These are phyloP conservation scores for Microcebus griseorufus DNA, from an alignment of 2,113 vertebrate genomes.

Conservation along the genomic window DNA sequence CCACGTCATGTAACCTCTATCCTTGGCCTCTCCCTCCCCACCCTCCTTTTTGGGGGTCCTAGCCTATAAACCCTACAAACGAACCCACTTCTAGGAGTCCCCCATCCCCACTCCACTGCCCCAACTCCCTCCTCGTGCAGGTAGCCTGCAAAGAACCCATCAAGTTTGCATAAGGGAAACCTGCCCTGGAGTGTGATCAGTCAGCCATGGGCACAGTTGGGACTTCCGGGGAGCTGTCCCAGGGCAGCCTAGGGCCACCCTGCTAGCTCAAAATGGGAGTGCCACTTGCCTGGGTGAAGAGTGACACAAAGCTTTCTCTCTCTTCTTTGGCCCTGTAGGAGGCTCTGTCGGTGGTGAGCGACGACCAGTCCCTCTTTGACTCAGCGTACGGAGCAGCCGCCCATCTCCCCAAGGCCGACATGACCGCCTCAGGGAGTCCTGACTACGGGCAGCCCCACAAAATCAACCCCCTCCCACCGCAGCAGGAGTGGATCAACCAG, in stretches of 20 bases:
- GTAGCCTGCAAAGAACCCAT: not conserved
- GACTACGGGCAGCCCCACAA: slow-evolving; percentile 98
- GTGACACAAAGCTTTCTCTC: not conserved
- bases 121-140: not conserved
- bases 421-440: slow-evolving; percentile 98
- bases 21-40: not conserved
- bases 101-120: not conserved
- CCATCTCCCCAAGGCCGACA: slow-evolving; percentile 97
- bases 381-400: slow-evolving; percentile 94
- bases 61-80: not conserved
- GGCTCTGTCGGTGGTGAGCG: slow-evolving; percentile 99
- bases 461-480: slow-evolving; percentile 96
- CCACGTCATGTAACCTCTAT: accelerated
- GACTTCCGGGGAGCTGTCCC: slow-evolving; percentile 50
- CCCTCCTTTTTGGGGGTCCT: not conserved
- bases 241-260: slow-evolving; percentile 51
- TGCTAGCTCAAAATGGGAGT: slow-evolving; percentile 61
- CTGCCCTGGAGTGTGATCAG: slow-evolving; percentile 14
- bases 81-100: not conserved
- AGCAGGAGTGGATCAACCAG: slow-evolving; percentile 98
- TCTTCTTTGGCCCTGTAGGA: slow-evolving; percentile 87
- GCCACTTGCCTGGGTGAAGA: not conserved
- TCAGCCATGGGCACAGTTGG: slow-evolving; percentile 18
- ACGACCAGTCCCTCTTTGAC: slow-evolving; percentile 99
- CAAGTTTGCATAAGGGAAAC: slow-evolving; percentile 31